Conservation (phyloP, 2,888 invertebrate species). For the Phania funesta region DNA sequence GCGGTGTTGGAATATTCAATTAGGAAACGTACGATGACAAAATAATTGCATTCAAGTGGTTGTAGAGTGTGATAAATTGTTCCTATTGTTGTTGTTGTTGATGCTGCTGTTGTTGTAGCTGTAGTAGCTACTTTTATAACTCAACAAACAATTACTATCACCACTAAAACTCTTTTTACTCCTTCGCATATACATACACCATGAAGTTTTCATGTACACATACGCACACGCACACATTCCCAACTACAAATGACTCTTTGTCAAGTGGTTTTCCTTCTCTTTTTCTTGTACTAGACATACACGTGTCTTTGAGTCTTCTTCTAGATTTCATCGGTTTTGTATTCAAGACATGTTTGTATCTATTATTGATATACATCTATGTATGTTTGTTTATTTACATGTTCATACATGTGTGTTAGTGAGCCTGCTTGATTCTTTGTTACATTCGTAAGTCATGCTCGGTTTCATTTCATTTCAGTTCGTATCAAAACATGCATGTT, state of each 20-base stretch:
- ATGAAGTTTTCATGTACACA: neutral
- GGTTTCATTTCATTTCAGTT: conserved; percentile 56
- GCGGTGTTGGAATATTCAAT: conserved; percentile 77
- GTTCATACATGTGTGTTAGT: neutral
- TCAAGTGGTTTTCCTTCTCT: conserved; percentile 4
- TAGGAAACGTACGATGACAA: conserved; percentile 80
- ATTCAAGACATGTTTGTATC: conserved; percentile 26
- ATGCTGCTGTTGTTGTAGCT: conserved; percentile 26
- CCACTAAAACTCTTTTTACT: conserved; percentile 29
- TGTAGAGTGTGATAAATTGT: conserved; percentile 70
- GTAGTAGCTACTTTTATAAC: conserved; percentile 47
- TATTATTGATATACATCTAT: neutral
- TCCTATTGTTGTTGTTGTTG: conserved; percentile 59
- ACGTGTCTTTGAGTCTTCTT: conserved; percentile 11
- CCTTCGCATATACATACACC: conserved; percentile 20
- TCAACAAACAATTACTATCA: conserved; percentile 51
- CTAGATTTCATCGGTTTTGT: conserved; percentile 25
- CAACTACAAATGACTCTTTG: conserved; percentile 26
- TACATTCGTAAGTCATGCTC: conserved; percentile 54
- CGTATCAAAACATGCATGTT: conserved; percentile 52
- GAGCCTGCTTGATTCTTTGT: conserved; percentile 28
- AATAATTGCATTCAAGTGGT: conserved; percentile 80
- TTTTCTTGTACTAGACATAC: neutral
- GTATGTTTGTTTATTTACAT: neutral
- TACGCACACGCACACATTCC: neutral